Percentiles rank a stretch among this genome's conserved stretches.
Conservation (phyloP, 2,888 invertebrate genomes). For the Hydrotaea cyrtoneurina region DNA sequence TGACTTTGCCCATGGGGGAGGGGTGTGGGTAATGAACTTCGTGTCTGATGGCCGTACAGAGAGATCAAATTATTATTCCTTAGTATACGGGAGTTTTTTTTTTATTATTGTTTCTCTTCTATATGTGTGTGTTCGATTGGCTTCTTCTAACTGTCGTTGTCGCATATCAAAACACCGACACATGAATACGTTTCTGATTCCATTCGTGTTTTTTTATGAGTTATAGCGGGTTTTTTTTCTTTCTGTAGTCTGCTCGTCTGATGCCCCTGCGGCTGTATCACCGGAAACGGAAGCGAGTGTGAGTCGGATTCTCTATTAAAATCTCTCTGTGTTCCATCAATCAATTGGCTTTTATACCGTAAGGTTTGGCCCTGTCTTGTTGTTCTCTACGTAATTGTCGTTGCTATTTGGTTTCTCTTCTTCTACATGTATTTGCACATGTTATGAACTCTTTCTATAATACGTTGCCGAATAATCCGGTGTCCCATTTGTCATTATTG, state of each 20-base stretch:
- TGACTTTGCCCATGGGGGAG: neutral
- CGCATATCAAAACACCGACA: too few species aligned
- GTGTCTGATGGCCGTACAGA: constrained; percentile 3
- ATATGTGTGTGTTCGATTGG: too few species aligned
- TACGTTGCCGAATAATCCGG: neutral
- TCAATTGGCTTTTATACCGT: neutral
- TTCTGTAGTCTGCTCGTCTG: too few species aligned
- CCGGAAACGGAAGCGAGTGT: neutral
- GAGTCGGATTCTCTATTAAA: neutral
- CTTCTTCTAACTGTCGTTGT: too few species aligned
- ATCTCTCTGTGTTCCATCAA: neutral
- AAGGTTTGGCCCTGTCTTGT: neutral
- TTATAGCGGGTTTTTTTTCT: too few species aligned
- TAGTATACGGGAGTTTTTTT: neutral
- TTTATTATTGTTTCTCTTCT: neutral
- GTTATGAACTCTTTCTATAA: neutral
- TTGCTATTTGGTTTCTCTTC: too few species aligned
- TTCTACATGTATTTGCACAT: too few species aligned
- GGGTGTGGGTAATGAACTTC: constrained; percentile 27
- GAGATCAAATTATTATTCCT: constrained; percentile 15
- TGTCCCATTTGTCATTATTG: neutral
- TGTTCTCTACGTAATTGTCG: too few species aligned
- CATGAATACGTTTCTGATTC: too few species aligned
- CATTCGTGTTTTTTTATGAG: too few species aligned
- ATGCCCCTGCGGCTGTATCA: neutral